Evolutionary conservation across 2,113 vertebrate species (phyloP), one percentile per base, ranked within the genome.

Genomic region (Oceanites oceanicus): DNA sequence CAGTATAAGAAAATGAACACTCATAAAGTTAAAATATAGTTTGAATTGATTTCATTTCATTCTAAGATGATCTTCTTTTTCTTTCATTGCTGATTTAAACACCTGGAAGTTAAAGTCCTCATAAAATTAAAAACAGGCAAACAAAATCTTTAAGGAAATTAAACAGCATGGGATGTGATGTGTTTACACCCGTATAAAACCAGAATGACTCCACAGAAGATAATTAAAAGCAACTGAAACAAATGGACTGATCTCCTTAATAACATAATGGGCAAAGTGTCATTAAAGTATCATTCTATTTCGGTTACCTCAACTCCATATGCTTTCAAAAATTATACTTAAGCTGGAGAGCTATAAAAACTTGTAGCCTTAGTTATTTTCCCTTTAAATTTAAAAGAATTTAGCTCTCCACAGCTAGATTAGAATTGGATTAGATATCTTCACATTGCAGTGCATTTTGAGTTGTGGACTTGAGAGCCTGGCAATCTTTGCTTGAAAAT

Each of bases 41-140:
- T 73, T 18, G n/a, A 49, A 71, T 84, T 67, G 36, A 77, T 68
- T 92, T 75, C 18, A 22, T 63, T 96, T 62, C 44, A 18, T 52
- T 71, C 44, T 6, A 11, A 92, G 45, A 75, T 45, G 30, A 68
- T 75, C 29, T 67, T 52, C 50, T 40, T 80, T 90, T 83, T 63
- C 42, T 90, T 77, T 94, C 56, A 36, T 42, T 90, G 71, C 90
- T 94, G 78, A 62, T 93, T 93, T 92, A 92, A 93, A 90, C 95
- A 96, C 86, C 79, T 95, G 83, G 56, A 87, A 86, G 55, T 88
- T 88, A 53, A 92, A 95, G 71, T 47, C 68, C 59, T 84, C 59
- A 18, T 84, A 56, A 88, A 88, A 95, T 88, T 77, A 92, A 80
- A 74, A 91, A 44, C 1, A 30, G 62, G 66, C 44, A 86, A 90